Percentiles rank a stretch among this genome's conserved stretches.
phyloP scores from a whole-genome alignment of 1,140 invertebrate species.

The Halesus radiatus region DNA sequence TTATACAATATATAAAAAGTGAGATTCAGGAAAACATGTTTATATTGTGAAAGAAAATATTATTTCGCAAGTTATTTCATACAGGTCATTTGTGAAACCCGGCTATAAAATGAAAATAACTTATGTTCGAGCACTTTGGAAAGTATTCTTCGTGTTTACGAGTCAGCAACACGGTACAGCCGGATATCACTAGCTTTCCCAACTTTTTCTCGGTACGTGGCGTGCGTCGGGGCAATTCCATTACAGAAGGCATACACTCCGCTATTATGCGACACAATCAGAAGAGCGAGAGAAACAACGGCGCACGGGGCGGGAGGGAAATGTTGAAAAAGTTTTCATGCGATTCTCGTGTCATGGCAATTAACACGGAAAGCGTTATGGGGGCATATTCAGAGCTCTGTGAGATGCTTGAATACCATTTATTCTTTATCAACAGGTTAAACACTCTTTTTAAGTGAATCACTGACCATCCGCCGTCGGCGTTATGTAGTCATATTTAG shows the following conservation, averaged over 20 bases:
- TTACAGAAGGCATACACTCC: conserved; percentile 32
- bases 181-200: conserved; percentile 23
- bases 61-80: neutral
- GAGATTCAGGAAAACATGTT: too few species aligned
- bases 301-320: neutral
- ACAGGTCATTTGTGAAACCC: conserved; percentile 12
- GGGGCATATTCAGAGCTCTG: neutral
- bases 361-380: conserved; percentile 2
- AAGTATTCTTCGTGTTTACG: conserved; percentile 52
- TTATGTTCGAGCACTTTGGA: conserved; percentile 53
- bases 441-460: too few species aligned
- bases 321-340: conserved; percentile 25
- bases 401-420: neutral
- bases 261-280: conserved; percentile 47
- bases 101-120: conserved; percentile 44
- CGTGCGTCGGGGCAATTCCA: conserved; percentile 45
- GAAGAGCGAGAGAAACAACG: neutral
- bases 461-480: too few species aligned
- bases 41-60: neutral
- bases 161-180: conserved; percentile 42
- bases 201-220: conserved; percentile 39
- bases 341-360: conserved; percentile 38
- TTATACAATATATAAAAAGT: too few species aligned
- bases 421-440: neutral
- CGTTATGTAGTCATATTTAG: too few species aligned